Evolutionary conservation across 2,888 invertebrate genomes (phyloP), one percentile per base, ranked within the genome.

Genomic region (Unio pictorum): DNA sequence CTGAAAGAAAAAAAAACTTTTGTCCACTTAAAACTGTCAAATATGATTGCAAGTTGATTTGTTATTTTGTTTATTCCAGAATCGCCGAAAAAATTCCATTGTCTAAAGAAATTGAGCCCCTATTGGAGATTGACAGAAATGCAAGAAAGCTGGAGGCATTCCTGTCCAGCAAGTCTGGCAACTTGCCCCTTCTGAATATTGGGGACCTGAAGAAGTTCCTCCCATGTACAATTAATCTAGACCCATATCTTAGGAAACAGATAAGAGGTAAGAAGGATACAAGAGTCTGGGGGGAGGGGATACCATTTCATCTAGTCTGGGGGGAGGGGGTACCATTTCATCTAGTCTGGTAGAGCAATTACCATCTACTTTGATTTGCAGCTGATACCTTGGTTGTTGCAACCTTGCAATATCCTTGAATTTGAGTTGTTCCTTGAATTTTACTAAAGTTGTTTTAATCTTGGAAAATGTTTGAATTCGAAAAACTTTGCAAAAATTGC

Each of bases 191-290:
- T 69, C 84, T 91, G 34, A 91, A 88, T n/a, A 89, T 91, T n/a
- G 89, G 86, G 23, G 91, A 91, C 78, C 83, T 99, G 87, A 95
- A 97, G 89, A 95, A 97, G 86, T 99, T 99, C 91, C 92, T 99
- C 74, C 98, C 99, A 0, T 99, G 99, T 90, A 98, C 99, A 23
- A 98, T 98, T 84, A 99, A 99, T 90, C 92, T 99, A 68, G 99
- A 99, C 92, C 99, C 99, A 0, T 99, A 98, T 89, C 93, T 99
- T 73, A 94, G 97, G 88, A 99, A 99, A 91, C 95, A 97, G 69
- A 96, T 99, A 71, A 96, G 97, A 93, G 98, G 96, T 95, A 89
- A 85, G 78, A 15, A 45, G 11, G 45, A 45, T 45, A 15, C 45
- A 45, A 45, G 45, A 15, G 15, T 45, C 45, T 15, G 45, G 15